Conservation (phyloP, 2,888 invertebrate species). For the Caenorhabditis uteleia region DNA sequence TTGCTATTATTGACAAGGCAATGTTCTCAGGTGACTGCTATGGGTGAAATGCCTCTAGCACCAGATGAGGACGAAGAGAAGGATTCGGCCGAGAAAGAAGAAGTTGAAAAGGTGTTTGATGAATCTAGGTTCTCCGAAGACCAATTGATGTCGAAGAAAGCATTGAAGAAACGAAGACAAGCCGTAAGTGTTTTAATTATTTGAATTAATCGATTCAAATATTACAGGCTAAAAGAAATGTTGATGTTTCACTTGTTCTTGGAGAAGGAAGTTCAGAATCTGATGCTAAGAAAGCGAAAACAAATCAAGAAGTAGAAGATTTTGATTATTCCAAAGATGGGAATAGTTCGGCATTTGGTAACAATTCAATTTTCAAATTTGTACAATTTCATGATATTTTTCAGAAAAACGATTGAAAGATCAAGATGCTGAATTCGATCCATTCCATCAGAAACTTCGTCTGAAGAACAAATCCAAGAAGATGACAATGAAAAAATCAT, state of each 20-base stretch:
- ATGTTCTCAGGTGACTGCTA: not conserved
- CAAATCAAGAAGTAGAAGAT: constrained; percentile 31
- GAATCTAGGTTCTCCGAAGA: constrained; percentile 38
- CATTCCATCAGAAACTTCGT: constrained; percentile 43
- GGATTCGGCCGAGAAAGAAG: no score
- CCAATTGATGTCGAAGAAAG: constrained; percentile 49
- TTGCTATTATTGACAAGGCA: not conserved
- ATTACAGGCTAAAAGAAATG: constrained; percentile 25
- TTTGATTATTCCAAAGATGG: constrained; percentile 31
- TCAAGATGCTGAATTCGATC: constrained; percentile 35
- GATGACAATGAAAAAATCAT: constrained; percentile 30
- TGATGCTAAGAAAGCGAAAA: constrained; percentile 9
- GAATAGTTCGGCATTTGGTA: constrained; percentile 34
- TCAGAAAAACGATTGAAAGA: constrained; percentile 28
- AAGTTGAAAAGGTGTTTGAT: constrained; percentile 16
- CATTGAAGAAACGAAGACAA: constrained; percentile 38
- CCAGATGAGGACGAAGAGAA: no score
- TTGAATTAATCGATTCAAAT: not conserved
- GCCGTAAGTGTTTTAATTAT: not conserved
- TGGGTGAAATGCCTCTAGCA: not conserved
- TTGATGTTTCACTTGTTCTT: constrained; percentile 23
- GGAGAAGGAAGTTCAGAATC: constrained; percentile 16
- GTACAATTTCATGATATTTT: constrained; percentile 1
- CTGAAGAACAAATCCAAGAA: constrained; percentile 28
- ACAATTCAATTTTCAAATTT: not conserved